Percentiles rank a stretch among this genome's conserved stretches.
phyloP scores from a whole-genome alignment of 2,797 vertebrate genomes.

The Trachops cirrhosus region DNA sequence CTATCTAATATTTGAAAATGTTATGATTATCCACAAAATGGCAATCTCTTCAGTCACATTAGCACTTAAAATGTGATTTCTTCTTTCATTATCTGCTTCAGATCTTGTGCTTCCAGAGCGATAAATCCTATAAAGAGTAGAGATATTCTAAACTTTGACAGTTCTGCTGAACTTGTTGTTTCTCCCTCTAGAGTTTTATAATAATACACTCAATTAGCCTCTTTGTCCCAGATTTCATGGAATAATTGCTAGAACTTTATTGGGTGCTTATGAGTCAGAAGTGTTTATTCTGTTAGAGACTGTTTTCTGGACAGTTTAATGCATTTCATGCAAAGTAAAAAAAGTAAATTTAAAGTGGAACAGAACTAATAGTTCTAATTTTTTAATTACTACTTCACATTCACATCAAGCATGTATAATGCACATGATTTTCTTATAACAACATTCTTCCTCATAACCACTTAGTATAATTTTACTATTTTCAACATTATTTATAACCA shows the following conservation, averaged over 20 bases:
- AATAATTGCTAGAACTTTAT: constrained; percentile 59
- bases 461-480: neutral
- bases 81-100: constrained; percentile 26
- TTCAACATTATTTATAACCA: neutral
- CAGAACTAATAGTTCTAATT: neutral
- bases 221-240: constrained; percentile 56
- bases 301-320: neutral
- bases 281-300: constrained; percentile 27
- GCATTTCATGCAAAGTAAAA: constrained; percentile 15
- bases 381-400: constrained; percentile 9
- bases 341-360: constrained; percentile 2
- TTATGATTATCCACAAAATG: neutral
- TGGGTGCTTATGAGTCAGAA: constrained; percentile 31
- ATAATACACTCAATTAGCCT: constrained; percentile 58
- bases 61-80: neutral
- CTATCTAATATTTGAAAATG: neutral
- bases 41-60: neutral
- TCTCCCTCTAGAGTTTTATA: constrained; percentile 49
- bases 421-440: neutral
- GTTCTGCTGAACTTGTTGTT: constrained; percentile 54
- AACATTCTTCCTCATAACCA: neutral
- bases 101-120: constrained; percentile 11
- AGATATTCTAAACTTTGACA: constrained; percentile 46
- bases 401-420: constrained; percentile 23
- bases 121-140: constrained; percentile 41